Evolutionary conservation across 2,797 vertebrate species (phyloP), one percentile per base, ranked within the genome.

Genomic region (Sebastolobus alascanus): DNA sequence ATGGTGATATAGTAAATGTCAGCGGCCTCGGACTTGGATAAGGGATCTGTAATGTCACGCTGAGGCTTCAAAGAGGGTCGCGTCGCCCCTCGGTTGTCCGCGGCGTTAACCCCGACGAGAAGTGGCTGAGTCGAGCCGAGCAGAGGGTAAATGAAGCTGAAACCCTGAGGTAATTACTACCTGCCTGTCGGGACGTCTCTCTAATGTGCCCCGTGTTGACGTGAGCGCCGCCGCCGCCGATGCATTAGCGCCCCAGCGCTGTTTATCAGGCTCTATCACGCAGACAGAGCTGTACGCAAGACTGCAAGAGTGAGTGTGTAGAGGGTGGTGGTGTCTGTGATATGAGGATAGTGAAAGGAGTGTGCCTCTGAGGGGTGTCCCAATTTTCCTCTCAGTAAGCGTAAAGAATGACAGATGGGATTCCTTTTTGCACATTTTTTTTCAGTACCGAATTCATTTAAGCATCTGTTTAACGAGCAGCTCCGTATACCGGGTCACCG

Each of bases 161-260:
- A 92, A 88, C 82, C 87, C 89, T 90, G 89, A 87, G 84, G 91
- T 94, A 94, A 94, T 93, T 90, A 92, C 89, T 85, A 93, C 91
- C 93, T 91, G 93, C 84, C 87, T 86, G 88, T 92, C 90, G 90
- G 87, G 83, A 87, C 66, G 61, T 87, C 73, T 73, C 85, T 76
- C 64, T 92, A 92, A 94, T 92, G 92, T 88, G 69, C 84, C 69
- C 73, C 6, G 61, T 86, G 84, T 91, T 88, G 88, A 89, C 73
- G 79, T 58, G 82, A 87, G 77, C 52, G 52, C 79, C 38, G 14
- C 22, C 6, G 73, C 70, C 6, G 74, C 70, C 68, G 56, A 79
- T 75, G 68, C 84, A 90, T 88, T 89, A 87, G 77, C 54, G 4
- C 65, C 80, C 63, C 52, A 7, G 0, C 59, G 0, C 73, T 70